A percentile compares a stretch with the other conserved stretches of the same genome.
Evolutionary conservation across 2,888 invertebrate genomes (phyloP).

Genomic region (Calameuta pallipes): DNA sequence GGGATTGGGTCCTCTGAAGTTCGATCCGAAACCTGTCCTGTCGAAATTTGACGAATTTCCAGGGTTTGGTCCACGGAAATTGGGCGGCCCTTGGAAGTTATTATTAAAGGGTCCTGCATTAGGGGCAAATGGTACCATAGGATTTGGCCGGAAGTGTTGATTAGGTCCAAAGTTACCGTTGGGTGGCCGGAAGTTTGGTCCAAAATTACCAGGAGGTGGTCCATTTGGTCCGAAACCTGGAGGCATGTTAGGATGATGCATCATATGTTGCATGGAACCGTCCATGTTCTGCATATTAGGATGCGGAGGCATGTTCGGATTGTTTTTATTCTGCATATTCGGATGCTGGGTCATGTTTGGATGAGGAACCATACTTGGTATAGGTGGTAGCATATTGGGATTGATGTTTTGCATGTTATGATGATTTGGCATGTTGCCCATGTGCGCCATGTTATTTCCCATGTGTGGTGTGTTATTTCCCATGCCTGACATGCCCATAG

Average conservation of each 20-base stretch:
- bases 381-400: conserved; percentile 53
- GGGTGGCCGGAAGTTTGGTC: conserved; percentile 47
- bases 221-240: conserved; percentile 58
- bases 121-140: conserved; percentile 51
- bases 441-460: conserved; percentile 36
- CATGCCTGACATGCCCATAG: conserved; percentile 39
- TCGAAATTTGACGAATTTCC: conserved; percentile 53
- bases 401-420: conserved; percentile 59
- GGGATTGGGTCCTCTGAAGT: conserved; percentile 51
- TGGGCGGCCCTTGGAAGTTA: conserved; percentile 53
- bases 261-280: conserved; percentile 52
- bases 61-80: conserved; percentile 53
- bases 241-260: conserved; percentile 53
- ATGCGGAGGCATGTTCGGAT: conserved; percentile 22
- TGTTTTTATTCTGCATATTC: conserved; percentile 43
- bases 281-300: conserved; percentile 40
- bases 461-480: conserved; percentile 35
- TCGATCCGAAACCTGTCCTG: conserved; percentile 52
- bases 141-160: conserved; percentile 54
- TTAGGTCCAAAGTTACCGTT: conserved; percentile 58
- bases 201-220: conserved; percentile 51
- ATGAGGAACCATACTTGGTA: conserved; percentile 46
- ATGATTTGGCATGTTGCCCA: conserved; percentile 42
- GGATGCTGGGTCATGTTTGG: conserved; percentile 48
- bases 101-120: conserved; percentile 46